A percentile compares a stretch with the other conserved stretches of the same genome.
Evolutionary conservation across 2,113 vertebrate species (phyloP).

Genomic region (Lates calcarifer): DNA sequence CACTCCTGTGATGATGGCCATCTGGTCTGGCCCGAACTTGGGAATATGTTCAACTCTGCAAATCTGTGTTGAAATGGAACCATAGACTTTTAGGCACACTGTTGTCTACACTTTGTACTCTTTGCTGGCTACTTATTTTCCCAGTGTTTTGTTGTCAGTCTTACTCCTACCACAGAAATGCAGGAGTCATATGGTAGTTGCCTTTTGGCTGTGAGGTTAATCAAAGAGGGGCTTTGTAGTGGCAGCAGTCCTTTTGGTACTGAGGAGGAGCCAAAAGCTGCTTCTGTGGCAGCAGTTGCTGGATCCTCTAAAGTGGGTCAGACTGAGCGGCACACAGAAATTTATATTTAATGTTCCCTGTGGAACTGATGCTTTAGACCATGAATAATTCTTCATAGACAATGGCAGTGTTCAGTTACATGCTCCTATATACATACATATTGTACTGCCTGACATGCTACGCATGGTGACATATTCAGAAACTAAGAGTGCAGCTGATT

Average conservation of each 20-base stretch:
- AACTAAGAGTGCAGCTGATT: constrained; percentile 3
- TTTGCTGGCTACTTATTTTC: constrained; percentile 28
- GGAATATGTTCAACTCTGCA: constrained; percentile 29
- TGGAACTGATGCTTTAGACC: constrained; percentile 71
- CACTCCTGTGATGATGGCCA: constrained; percentile 73
- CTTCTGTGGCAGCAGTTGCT: constrained; percentile 70
- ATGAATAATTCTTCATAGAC: constrained; percentile 76
- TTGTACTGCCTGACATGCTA: not conserved
- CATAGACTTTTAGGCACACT: constrained; percentile 17
- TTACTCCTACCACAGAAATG: constrained; percentile 25
- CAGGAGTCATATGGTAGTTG: constrained; percentile 34
- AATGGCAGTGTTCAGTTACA: constrained; percentile 42
- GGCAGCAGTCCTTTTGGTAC: constrained; percentile 52
- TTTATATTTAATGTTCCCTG: constrained; percentile 83
- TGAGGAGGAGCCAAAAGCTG: constrained; percentile 71
- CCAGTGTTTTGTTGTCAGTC: constrained; percentile 15
- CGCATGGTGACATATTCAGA: constrained; percentile 11
- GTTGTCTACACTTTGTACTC: constrained; percentile 18
- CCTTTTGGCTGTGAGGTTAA: constrained; percentile 65
- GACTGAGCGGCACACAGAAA: constrained; percentile 75
- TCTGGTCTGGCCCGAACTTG: constrained; percentile 66
- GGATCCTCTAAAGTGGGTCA: constrained; percentile 81
- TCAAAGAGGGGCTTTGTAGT: constrained; percentile 68
- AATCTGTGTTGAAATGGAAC: constrained; percentile 48
- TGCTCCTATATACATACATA: constrained; percentile 24